Evolutionary conservation across 2,888 invertebrate species (phyloP).

Genomic region (Trissoscelio sp.): DNA sequence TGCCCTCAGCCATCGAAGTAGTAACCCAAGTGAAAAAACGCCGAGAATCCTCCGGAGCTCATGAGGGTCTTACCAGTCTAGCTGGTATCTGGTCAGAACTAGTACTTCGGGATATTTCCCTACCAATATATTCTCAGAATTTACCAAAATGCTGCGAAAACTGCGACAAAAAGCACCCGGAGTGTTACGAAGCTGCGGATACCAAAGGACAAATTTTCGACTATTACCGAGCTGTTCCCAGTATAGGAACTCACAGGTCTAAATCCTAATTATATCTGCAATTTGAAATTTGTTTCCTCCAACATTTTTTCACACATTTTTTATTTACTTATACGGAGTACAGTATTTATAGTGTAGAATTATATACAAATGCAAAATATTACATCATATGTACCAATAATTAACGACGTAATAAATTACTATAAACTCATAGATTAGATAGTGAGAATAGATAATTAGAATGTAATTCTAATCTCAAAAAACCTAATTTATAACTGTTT

Average conservation of each 20-base stretch:
- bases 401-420: too few species aligned
- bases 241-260: conserved; percentile 75
- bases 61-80: conserved; percentile 91
- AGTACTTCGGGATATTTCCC: conserved; percentile 89
- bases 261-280: too few species aligned
- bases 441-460: too few species aligned
- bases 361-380: too few species aligned
- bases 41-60: conserved; percentile 83
- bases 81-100: conserved; percentile 92
- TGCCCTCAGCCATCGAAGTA: conserved; percentile 85
- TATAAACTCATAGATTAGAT: too few species aligned
- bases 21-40: conserved; percentile 85
- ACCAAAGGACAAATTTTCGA: conserved; percentile 85
- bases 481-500: too few species aligned
- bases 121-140: conserved; percentile 86
- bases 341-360: too few species aligned
- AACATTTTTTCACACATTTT: too few species aligned
- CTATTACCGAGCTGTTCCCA: conserved; percentile 89
- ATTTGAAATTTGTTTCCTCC: too few species aligned
- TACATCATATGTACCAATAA: too few species aligned
- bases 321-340: too few species aligned
- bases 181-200: conserved; percentile 84
- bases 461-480: too few species aligned
- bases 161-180: conserved; percentile 82
- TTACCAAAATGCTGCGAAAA: conserved; percentile 76